Base-by-base conservation (phyloP, 2,888 invertebrate genomes). In the Phyllotreta cruciferae region DNA sequence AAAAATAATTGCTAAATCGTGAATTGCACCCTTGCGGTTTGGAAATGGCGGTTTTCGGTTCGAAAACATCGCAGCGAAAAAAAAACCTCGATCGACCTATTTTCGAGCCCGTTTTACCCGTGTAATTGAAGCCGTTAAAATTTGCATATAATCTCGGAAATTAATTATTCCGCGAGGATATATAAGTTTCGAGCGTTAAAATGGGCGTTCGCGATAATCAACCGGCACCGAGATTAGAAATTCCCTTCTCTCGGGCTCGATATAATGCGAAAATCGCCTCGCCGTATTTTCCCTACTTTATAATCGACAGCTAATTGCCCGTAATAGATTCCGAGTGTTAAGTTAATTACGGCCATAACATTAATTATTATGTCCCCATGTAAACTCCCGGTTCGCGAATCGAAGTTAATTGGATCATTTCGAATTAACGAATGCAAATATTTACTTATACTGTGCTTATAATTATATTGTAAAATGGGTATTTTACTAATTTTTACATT, bases 111-210 rank as follows among this genome's bases (percentile, higher is more conserved):
- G 34, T 54, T 52, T 35, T 11, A 10, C 11, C 11, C 11, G 34
- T 41, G 56, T 45, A 57, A 57, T 57, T 57, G 37, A 47, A n/a
- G 11, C 36, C 47, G 13, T 56, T 56, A 57, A 57, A 49, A 57
- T 57, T 57, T 38, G 49, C 57, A 57, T 57, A 49, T 57, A 57
- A 57, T 57, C 49, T 49, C 10, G 36, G 1, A 49, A 37, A 56
- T 56, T 56, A 56, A 56, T 56, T 47, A 47, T 47, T 47, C 34
- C n/a, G 49, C 9, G 37, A 3, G 39, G 38, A 49, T 49, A 13
- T 24, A 24, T 39, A 57, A 49, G 6, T 56, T 47, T 53, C 3
- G 24, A 53, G 53, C 57, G 44, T 24, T 47, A 56, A 45, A 56
- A 56, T 56, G 38, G 14, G 13, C 11, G 38, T 4, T 56, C 56